Base-by-base conservation (phyloP, 1,140 invertebrate species). In the Teleogryllus occipitalis region DNA sequence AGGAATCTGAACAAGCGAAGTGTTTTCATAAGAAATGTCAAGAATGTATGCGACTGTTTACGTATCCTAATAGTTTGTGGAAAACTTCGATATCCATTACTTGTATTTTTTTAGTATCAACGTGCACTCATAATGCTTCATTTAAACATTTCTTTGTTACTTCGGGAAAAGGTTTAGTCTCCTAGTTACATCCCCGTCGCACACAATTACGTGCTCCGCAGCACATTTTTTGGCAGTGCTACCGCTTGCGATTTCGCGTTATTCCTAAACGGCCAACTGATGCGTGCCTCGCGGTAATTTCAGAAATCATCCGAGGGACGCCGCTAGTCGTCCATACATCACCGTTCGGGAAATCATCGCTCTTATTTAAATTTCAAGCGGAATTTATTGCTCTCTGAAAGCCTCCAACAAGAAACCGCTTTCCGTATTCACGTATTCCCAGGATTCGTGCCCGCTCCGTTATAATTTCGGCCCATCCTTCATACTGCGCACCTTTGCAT, bases 381-480 rank as follows among this genome's bases (percentile, higher is more conserved):
- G 7, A 65, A 65, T 65, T 65, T 65, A 65, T 65, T 65, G 7
- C 54, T 18, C 54, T 65, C 54, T 18, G 54, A 65, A 65, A 65
- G 54, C 18, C 54, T 65, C 54, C 18, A 14, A 65, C 54, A 65
- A 65, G 54, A 10, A 65, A 65, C 54, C 54, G 54, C 54, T 65
- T 65, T 65, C 54, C 54, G 54, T 65, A 65, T 65, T 65, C 54
- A 65, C 54, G 54, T 65, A 65, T 65, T 65, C 54, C 54, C 2
- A 65, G 54, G 18, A 14, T 65, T 18, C 54, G 54, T 65, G 54
- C 18, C 7, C 18, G 54, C 54, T 65, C 54, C 54, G 54, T 65
- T 65, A 65, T 65, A 65, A 65, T 65, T 65, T 65, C 54, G 54
- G 54, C 54, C 54, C 54, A 65, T 65, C 54, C 54, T 65, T 65